A percentile compares a stretch with the other conserved stretches of the same genome.
Conservation (phyloP, 1,140 invertebrate genomes). For the Ganaspis sp. region DNA sequence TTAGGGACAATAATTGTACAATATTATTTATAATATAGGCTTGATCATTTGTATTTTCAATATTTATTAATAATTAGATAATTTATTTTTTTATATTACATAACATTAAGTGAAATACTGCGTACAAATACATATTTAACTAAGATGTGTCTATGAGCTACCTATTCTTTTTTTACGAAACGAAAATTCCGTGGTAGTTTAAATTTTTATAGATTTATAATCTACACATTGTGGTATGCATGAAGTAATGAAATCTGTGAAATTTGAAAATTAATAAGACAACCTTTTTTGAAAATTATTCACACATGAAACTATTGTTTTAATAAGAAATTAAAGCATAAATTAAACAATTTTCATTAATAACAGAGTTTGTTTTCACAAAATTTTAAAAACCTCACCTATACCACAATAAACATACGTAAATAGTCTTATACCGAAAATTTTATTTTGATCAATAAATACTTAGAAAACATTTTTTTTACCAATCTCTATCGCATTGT, state of each 20-base stretch:
- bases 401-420: constrained; percentile 22
- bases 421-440: constrained; percentile 30
- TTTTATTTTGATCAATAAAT: constrained; percentile 32
- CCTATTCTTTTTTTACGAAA: constrained; percentile 21
- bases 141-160: constrained; percentile 46
- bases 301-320: too few relatives aligned
- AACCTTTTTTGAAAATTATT: not conserved
- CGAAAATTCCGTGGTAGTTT: not conserved
- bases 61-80: constrained; percentile 48
- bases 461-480: constrained; percentile 33
- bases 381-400: constrained; percentile 7
- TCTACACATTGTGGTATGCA: constrained; percentile 9
- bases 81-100: constrained; percentile 53
- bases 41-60: constrained; percentile 33
- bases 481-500: not conserved
- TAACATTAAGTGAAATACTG: constrained; percentile 63
- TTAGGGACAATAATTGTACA: constrained; percentile 50
- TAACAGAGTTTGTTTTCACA: not conserved
- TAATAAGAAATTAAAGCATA: too few relatives aligned
- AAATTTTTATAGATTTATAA: constrained; percentile 12
- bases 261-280: not conserved
- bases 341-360: too few relatives aligned
- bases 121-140: constrained; percentile 61
- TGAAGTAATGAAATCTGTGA: not conserved
- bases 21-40: constrained; percentile 29